phyloP scores from a whole-genome alignment of 2,888 invertebrate genomes.

The Calephelis perditalis region DNA sequence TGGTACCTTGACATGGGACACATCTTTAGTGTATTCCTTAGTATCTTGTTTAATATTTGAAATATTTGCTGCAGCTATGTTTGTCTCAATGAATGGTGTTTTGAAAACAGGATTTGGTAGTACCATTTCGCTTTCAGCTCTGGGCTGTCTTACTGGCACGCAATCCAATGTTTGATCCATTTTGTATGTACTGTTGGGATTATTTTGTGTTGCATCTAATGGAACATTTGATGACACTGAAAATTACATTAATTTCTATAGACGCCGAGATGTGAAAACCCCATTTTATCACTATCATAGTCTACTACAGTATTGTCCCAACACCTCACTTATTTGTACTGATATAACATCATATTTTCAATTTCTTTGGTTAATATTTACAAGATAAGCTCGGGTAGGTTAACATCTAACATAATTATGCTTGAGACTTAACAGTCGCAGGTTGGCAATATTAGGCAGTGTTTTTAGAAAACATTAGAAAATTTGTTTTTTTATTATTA shows the following conservation, averaged over 20 bases:
- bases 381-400: no score
- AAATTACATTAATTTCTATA: slow-evolving; percentile 18
- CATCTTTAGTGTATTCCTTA: slow-evolving; percentile 17
- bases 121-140: slow-evolving; percentile 34
- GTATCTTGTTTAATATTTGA: slow-evolving; percentile 16
- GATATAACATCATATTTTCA: no score
- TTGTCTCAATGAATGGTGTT: slow-evolving; percentile 13
- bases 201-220: slow-evolving; percentile 31
- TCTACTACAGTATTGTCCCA: no score
- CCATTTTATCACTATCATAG: no score
- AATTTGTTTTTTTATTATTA: no score
- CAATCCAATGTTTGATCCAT: slow-evolving; percentile 55
- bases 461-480: no score
- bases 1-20: slow-evolving; percentile 20
- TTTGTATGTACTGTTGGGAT: slow-evolving; percentile 38
- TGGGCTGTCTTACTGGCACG: slow-evolving; percentile 59
- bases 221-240: slow-evolving; percentile 39
- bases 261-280: no score
- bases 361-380: no score
- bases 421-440: no score
- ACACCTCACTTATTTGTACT: no score
- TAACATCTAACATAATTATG: no score
- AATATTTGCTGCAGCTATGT: slow-evolving; percentile 12
- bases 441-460: no score
- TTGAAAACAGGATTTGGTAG: slow-evolving; percentile 15